Evolutionary conservation across 1,140 invertebrate genomes (phyloP).

Genomic region (Euwallacea similis): DNA sequence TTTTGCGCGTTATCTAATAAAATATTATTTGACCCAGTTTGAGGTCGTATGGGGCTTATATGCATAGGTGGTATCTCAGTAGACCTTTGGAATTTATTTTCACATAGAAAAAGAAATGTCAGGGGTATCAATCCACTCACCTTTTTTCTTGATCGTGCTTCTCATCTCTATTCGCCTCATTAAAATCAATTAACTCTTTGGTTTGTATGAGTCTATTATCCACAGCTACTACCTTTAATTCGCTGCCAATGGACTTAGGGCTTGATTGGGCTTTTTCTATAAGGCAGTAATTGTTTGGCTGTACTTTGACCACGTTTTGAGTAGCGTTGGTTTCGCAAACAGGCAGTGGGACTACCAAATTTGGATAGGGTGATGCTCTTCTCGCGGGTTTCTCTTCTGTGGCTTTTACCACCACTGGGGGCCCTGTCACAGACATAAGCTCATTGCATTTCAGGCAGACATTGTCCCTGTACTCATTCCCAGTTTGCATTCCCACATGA

Average conservation of each 20-base stretch:
- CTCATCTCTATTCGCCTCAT: not conserved
- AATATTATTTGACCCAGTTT: constrained; percentile 75
- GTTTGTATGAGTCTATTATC: not conserved
- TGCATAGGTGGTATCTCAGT: too few relatives aligned
- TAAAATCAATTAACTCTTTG: constrained; percentile 30
- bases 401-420: constrained; percentile 30
- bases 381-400: constrained; percentile 19
- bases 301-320: constrained; percentile 50
- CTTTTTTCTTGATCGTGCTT: constrained; percentile 5
- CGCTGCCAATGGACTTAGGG: too few relatives aligned
- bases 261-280: too few relatives aligned
- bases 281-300: constrained; percentile 50
- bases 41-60: constrained; percentile 50
- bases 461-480: constrained; percentile 56
- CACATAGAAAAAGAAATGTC: not conserved
- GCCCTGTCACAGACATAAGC: constrained; percentile 39
- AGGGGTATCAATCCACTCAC: not conserved
- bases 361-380: constrained; percentile 13
- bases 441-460: constrained; percentile 62
- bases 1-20: constrained; percentile 73
- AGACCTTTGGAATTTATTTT: not conserved
- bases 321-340: constrained; percentile 4
- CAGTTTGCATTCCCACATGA: constrained; percentile 64
- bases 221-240: too few relatives aligned
- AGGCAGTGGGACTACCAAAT: constrained; percentile 19